Evolutionary conservation across 2,113 vertebrate genomes (phyloP).

Genomic region (Cyrtonyx montezumae): DNA sequence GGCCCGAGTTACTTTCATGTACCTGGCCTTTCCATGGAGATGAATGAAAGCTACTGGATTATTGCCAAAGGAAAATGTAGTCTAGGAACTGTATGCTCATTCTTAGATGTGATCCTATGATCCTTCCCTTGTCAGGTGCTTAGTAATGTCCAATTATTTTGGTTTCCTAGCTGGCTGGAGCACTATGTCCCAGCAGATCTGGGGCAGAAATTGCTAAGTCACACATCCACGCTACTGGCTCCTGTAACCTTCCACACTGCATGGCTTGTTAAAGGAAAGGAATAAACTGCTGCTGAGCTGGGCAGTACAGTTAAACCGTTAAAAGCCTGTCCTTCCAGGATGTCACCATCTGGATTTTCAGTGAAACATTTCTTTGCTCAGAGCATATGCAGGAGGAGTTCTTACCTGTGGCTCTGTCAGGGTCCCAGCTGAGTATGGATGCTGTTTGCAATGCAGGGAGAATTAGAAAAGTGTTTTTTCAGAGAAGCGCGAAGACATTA

Average conservation of each 20-base stretch:
- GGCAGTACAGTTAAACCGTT: neutral
- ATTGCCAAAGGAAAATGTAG: neutral
- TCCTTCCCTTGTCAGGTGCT: neutral
- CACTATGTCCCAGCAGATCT: accelerated
- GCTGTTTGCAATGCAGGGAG: neutral
- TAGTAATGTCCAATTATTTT: neutral
- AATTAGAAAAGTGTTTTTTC: neutral
- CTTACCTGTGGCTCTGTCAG: neutral
- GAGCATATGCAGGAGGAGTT: neutral
- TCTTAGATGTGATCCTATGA: neutral
- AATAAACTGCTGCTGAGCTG: neutral
- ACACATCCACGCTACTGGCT: neutral
- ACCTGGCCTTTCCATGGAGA: neutral
- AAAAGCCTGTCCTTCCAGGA: neutral
- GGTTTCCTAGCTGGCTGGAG: neutral
- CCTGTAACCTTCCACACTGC: accelerated
- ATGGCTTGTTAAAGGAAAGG: neutral
- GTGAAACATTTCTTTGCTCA: accelerated
- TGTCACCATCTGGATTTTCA: neutral
- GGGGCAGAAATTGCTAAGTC: neutral
- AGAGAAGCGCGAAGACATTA: neutral
- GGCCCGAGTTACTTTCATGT: neutral
- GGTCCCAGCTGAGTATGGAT: neutral
- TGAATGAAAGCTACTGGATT: neutral
- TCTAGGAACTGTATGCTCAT: neutral